Percentiles rank a stretch among this genome's conserved stretches.
phyloP scores from a whole-genome alignment of 2,888 invertebrate species.

The Malthinus flaveolus region DNA sequence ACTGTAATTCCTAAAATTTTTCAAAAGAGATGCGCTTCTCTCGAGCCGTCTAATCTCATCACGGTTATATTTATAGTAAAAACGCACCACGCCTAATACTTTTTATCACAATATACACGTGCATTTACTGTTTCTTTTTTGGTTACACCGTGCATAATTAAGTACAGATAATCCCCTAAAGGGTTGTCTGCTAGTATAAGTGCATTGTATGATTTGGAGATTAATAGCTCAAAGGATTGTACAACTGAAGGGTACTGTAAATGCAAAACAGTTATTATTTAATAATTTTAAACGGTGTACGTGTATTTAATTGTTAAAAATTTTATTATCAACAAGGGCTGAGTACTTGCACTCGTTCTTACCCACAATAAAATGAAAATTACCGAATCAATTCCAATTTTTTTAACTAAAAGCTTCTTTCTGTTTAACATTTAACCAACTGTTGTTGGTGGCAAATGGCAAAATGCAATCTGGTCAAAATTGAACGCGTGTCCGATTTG shows the following conservation, averaged over 20 bases:
- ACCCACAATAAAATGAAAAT: not conserved
- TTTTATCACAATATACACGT: not conserved
- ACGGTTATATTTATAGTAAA: too few species aligned
- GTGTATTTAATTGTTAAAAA: slow-evolving; percentile 1
- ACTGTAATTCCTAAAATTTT: too few species aligned
- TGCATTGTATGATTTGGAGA: slow-evolving; percentile 4
- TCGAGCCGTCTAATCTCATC: too few species aligned
- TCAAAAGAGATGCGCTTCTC: too few species aligned
- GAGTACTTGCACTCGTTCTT: too few species aligned
- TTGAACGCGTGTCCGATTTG: slow-evolving; percentile 1
- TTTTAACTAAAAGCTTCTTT: not conserved
- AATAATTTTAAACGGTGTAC: slow-evolving; percentile 1
- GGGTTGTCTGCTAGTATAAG: slow-evolving; percentile 3
- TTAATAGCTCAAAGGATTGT: not conserved
- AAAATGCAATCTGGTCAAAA: not conserved
- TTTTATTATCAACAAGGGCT: not conserved
- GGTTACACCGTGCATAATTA: slow-evolving; percentile 7
- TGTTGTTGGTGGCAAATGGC: not conserved
- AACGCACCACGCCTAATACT: too few species aligned
- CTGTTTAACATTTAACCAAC: not conserved
- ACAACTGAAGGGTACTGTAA: not conserved
- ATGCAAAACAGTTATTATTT: slow-evolving; percentile 1
- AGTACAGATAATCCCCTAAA: not conserved
- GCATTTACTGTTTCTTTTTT: not conserved
- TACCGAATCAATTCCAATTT: not conserved